Evolutionary conservation across 2,888 invertebrate genomes (phyloP).

Genomic region (Polymixis lichenea): DNA sequence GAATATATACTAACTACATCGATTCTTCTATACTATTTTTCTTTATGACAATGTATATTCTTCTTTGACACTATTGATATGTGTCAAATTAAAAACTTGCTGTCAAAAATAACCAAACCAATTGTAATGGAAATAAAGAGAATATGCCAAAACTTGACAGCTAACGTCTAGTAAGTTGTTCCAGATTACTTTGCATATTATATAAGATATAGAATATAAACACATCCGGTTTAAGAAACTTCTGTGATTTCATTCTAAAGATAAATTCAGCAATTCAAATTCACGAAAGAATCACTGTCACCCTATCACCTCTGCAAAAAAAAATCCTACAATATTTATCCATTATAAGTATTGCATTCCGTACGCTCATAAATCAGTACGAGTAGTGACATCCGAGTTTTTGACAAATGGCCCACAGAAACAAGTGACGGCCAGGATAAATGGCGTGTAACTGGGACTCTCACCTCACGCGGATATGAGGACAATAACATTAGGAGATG

Average conservation of each 20-base stretch:
- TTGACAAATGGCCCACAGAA: conserved; percentile 87
- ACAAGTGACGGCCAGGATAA: conserved; percentile 84
- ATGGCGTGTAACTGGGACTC: conserved; percentile 83
- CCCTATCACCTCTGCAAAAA: conserved; percentile 74
- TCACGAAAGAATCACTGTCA: conserved; percentile 56
- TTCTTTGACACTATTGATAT: no score
- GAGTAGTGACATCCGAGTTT: conserved; percentile 86
- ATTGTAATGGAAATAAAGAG: no score
- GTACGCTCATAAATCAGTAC: conserved; percentile 84
- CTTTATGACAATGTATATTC: no score
- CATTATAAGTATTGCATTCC: conserved; percentile 88
- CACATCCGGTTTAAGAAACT: neutral
- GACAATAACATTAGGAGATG: conserved; percentile 41
- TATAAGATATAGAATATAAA: neutral
- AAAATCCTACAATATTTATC: conserved; percentile 88
- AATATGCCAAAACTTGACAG: no score
- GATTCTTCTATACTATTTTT: no score
- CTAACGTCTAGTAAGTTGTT: no score
- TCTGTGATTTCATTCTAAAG: neutral
- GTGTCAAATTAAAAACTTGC: no score
- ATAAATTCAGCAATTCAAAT: neutral
- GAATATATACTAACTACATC: no score
- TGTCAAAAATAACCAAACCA: no score
- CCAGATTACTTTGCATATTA: no score
- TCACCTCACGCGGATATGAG: conserved; percentile 68